These are phyloP conservation scores for Symphodus melops DNA, from an alignment of 2,113 vertebrate species.

Conservation along the genomic window DNA sequence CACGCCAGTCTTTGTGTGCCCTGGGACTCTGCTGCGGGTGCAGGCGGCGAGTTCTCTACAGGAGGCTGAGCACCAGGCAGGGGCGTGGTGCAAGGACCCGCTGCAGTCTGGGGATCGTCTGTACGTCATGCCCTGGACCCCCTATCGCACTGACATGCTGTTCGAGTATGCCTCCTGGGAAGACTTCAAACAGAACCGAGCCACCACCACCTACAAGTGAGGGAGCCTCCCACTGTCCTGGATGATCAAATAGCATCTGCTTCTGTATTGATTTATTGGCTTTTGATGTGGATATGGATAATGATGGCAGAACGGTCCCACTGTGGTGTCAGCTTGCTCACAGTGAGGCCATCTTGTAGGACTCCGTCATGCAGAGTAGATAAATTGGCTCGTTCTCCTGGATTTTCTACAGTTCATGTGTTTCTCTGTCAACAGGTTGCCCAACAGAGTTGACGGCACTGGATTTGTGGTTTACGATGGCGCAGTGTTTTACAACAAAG, in stretches of 20 bases:
- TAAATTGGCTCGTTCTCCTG: conserved; percentile 24
- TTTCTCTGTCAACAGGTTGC: conserved; percentile 80
- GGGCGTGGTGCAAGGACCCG: conserved; percentile 96
- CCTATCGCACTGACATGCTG: conserved; percentile 94
- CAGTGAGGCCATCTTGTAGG: conserved; percentile 33
- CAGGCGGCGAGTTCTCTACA: conserved; percentile 89
- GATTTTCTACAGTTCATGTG: conserved; percentile 15
- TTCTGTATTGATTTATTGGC: conserved; percentile 65
- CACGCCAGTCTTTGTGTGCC: conserved; percentile 93
- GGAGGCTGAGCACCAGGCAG: conserved; percentile 92
- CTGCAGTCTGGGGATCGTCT: conserved; percentile 94
- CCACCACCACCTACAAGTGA: conserved; percentile 93
- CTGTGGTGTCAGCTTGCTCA: conserved; percentile 42
- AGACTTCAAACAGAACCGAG: conserved; percentile 89
- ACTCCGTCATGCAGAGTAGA: conserved; percentile 35
- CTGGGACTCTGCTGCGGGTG: conserved; percentile 90
- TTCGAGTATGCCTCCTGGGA: conserved; percentile 94
- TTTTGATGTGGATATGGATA: conserved; percentile 57
- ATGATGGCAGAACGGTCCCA: conserved; percentile 33
- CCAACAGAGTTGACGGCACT: conserved; percentile 93
- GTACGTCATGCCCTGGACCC: conserved; percentile 96
- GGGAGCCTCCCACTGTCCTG: conserved; percentile 66
- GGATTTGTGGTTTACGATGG: conserved; percentile 96
- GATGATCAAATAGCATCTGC: conserved; percentile 69
- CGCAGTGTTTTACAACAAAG: conserved; percentile 97